Evolutionary conservation across 2,797 vertebrate species (phyloP).

Genomic region (Dermochelys coriacea): DNA sequence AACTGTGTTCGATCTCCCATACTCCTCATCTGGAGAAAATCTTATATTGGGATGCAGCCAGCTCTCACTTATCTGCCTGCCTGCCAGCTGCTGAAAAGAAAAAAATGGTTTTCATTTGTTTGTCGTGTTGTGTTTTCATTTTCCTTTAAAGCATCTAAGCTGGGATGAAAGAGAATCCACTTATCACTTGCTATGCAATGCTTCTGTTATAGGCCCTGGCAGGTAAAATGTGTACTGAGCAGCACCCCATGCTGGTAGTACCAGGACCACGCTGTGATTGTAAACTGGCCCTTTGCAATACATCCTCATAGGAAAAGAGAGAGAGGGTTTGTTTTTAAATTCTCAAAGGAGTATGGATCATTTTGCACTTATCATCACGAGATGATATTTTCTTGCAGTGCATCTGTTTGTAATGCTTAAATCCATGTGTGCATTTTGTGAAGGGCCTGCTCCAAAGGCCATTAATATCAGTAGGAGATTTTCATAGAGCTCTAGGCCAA

Average conservation of each 20-base stretch:
- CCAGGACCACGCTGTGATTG: background rate
- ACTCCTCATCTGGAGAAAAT: background rate
- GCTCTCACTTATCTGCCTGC: background rate
- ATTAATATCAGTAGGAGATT: background rate
- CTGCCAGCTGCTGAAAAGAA: slow-evolving; percentile 24
- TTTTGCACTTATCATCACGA: background rate
- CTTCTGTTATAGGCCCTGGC: background rate
- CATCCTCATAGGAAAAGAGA: slow-evolving; percentile 1
- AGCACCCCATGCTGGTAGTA: background rate
- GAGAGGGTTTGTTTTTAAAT: slow-evolving; percentile 1
- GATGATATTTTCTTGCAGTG: background rate
- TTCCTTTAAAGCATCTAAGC: background rate
- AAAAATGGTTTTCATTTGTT: background rate
- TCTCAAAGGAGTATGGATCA: slow-evolving; percentile 10
- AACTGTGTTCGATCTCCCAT: background rate
- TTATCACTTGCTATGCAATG: background rate
- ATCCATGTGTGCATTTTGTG: background rate
- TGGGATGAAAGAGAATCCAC: background rate
- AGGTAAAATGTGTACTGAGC: fast-evolving
- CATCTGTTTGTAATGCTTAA: fast-evolving
- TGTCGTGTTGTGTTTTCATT: background rate
- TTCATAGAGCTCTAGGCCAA: background rate
- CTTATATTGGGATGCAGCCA: background rate
- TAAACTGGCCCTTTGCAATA: background rate
- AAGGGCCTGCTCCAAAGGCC: background rate